Base-by-base conservation (phyloP, 2,888 invertebrate species). In the Heliconius ismenius region DNA sequence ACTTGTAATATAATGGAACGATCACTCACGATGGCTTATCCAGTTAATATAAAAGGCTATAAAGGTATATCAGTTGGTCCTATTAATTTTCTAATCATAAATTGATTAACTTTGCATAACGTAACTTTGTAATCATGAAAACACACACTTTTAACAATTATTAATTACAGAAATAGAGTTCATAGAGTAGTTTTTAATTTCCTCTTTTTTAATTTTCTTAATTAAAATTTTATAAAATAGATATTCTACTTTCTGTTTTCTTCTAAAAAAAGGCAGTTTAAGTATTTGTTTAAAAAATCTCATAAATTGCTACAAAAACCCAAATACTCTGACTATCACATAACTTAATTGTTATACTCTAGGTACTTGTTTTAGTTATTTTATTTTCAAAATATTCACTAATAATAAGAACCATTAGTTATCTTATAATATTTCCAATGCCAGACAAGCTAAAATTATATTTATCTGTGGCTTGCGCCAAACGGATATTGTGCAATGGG, bases 391-490 rank as follows among this genome's bases (percentile, higher is more conserved):
- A n/a, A 58, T n/a, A n/a, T 58, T n/a, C 7, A 58, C 7, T 58
- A 54, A 68, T 49, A 69, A 69, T 28, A 58, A 32, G 9, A 36
- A 9, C n/a, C 15, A 58, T 15, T 7, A 32, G n/a, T 1, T 13
- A 32, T 21, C 58, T n/a, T 32, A 28, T 24, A 36, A 58, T 70
- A 58, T 36, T 70, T n/a, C 60, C 39, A 62, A 60, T 73, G 62
- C 62, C 73, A 73, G 32, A 70, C 36, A 43, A 6, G 60, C 9
- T 24, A 73, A 80, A 82, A 78, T 81, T 84, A 83, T 80, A 81
- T 81, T 81, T 82, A 82, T 78, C 80, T 77, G 75, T 70, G 73
- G 73, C 82, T 80, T 80, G 80, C 82, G 54, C 80, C 54, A n/a
- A 81, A 75, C 79, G 70, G 77, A 78, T 76, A 76, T 79, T 80